Base-by-base conservation (phyloP, 2,113 vertebrate species). In the Bucco capensis region DNA sequence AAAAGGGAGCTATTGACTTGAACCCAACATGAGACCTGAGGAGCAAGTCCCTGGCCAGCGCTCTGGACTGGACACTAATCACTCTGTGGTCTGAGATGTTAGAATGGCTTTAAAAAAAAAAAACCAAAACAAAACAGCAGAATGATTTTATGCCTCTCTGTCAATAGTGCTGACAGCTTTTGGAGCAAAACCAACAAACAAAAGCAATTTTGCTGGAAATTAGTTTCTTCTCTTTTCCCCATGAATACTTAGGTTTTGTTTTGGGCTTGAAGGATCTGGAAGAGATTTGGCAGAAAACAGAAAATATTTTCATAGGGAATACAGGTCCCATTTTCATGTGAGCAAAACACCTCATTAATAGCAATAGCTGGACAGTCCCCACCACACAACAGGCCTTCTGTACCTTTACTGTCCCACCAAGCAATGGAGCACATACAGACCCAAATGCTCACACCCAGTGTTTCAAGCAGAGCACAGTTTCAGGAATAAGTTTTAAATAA, bases 401-500 rank as follows among this genome's bases (percentile, higher is more conserved):
- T 40, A 64, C 6, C 53, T 76, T 18, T 22, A 28, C 23, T 25
- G 40, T 62, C 44, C 19, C 50, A 60, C 9, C 58, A 66, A 80
- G 33, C 54, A 40, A 33, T 35, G 38, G 51, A 80, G 37, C 44
- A 81, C 47, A 66, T 23, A 79, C 1, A 6, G 47, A 75, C 57
- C 19, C 65, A 88, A 69, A 56, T 21, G 49, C 16, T 86, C 53
- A 77, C 25, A 60, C 7, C 7, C 28, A 35, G 33, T 71, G 49
- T 31, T 85, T 71, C 61, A 37, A 89, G 64, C 27, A 83, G 47
- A 83, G 71, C 14, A 42, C 22, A 71, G 18, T 40, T 90, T 83
- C 76, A 91, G 56, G 31, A 82, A 66, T 87, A 93, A 94, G 28
- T 91, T 94, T 96, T 33, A 86, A 79, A 95, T 90, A 92, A 83